Conservation (phyloP, 2,113 vertebrate genomes). For the Rhea americana region DNA sequence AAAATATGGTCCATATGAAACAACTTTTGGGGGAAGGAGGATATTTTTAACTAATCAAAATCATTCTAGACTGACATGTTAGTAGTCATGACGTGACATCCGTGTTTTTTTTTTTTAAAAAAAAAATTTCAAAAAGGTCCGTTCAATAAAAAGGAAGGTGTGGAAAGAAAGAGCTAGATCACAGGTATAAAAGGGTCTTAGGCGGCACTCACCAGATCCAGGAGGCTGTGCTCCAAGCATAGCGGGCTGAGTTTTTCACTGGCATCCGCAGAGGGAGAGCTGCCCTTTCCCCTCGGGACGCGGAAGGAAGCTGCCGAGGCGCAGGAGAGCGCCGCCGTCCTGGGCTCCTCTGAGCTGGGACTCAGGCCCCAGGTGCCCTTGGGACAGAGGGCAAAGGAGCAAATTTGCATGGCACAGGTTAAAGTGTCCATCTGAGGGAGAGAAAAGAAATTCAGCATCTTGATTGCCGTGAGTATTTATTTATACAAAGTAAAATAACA, state of each 20-base stretch:
- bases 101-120: not conserved
- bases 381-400: not conserved
- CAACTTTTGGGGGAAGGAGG: not conserved
- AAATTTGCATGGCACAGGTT: not conserved
- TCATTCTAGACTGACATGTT: not conserved
- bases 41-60: not conserved
- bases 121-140: not conserved
- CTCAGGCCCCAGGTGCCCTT: not conserved
- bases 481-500: not conserved
- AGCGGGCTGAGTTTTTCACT: not conserved
- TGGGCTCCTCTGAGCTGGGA: not conserved
- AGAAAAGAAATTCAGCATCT: no score
- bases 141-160: not conserved
- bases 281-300: not conserved
- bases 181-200: not conserved
- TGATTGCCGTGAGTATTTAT: not conserved
- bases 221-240: not conserved
- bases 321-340: not conserved
- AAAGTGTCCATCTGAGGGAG: no score
- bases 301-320: accelerated
- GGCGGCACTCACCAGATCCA: not conserved
- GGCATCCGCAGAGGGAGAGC: not conserved
- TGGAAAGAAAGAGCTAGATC: not conserved
- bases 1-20: not conserved
- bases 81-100: not conserved